These are phyloP conservation scores for Acrobasis suavella DNA, from an alignment of 2,888 invertebrate genomes.

Conservation along the genomic window DNA sequence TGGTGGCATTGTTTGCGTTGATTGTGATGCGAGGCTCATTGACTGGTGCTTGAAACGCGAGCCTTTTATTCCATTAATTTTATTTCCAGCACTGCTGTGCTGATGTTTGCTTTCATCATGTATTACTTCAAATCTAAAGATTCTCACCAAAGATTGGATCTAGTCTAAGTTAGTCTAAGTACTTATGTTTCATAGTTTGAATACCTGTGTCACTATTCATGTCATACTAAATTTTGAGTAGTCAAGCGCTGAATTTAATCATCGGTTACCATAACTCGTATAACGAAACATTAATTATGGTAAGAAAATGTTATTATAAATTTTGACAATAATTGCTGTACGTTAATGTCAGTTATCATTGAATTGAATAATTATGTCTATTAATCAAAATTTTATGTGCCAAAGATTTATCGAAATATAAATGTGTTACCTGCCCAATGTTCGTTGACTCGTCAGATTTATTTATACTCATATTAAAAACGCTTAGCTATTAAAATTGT, in stretches of 20 bases:
- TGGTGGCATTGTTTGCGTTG: conserved; percentile 8
- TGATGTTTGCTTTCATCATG: background rate
- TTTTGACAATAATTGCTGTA: conserved; percentile 49
- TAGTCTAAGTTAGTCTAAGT: conserved; percentile 36
- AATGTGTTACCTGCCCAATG: background rate
- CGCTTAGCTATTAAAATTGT: background rate
- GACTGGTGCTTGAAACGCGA: conserved; percentile 27
- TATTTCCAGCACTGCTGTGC: background rate
- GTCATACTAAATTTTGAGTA: too few species aligned
- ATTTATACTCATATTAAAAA: conserved; percentile 11
- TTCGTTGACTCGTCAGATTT: conserved; percentile 4
- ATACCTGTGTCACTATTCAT: background rate
- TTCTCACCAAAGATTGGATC: conserved; percentile 37
- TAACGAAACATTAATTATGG: conserved; percentile 13
- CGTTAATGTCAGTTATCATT: conserved; percentile 31
- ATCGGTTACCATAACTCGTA: background rate
- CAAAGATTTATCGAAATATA: conserved; percentile 25
- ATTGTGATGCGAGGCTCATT: conserved; percentile 16
- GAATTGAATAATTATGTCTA: background rate
- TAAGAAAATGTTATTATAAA: conserved; percentile 36
- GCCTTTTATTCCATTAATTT: conserved; percentile 17
- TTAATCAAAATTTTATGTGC: conserved; percentile 25
- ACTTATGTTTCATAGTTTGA: background rate
- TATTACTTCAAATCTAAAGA: conserved; percentile 22
- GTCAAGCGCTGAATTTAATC: too few species aligned